Evolutionary conservation across 2,113 vertebrate species (phyloP), one percentile per base, ranked within the genome.

Genomic region (Blennius ocellaris): DNA sequence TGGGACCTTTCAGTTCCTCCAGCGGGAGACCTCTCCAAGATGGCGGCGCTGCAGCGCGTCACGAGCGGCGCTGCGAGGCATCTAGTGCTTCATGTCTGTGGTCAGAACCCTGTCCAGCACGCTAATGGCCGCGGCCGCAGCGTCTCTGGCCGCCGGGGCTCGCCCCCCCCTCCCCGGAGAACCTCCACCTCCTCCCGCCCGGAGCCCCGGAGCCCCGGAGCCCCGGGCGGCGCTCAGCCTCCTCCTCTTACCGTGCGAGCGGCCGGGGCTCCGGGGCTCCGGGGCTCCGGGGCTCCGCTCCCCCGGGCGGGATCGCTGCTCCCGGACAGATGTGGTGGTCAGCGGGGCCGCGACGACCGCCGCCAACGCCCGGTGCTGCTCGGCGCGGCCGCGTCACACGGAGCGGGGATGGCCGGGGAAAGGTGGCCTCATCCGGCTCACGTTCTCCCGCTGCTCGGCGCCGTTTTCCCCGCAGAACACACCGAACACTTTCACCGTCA

Each of bases 381-480:
- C 41, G 10, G 7, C 41, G 12, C 0, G 21, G 16, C 69, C 21
- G 6, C 48, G 11, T n/a, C 7, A 17, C 11, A 15, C 0, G 1
- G 10, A 21, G 16, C 8, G 16, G 8, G 12, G 11, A 3, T 2
- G 21, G 2, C 21, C 21, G 14, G 8, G 39, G 7, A 0, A 57
- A 49, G 62, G 60, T 21, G 15, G 12, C 44, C 39, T 59, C 41
- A 9, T 8, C 3, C n/a, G 5, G 11, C 0, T 4, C 63, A 37
- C 73, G 10, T 45, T 14, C 6, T 15, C 45, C 47, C 12, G 30
- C 56, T 69, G 5, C 41, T 17, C 0, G 16, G 14, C 49, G 50
- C 49, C 81, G 74, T 83, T 81, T 83, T 80, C 82, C 73, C 82
- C 73, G 53, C 60, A 65, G 60, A 54, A 69, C 12, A 64, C 55